Conservation (phyloP, 2,113 vertebrate species). For the Octodon degus region DNA sequence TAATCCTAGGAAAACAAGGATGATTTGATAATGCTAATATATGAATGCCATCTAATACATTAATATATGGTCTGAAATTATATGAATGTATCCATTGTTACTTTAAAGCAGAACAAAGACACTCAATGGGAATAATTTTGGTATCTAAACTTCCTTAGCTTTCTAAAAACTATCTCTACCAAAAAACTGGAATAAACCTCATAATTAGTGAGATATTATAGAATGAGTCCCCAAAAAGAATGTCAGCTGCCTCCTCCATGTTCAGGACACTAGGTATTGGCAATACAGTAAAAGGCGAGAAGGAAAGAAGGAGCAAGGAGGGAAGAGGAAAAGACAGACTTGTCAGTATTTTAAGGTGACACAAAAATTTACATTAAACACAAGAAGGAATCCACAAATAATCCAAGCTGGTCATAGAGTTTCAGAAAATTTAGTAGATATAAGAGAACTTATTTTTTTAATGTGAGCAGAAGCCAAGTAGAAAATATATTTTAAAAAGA, state of each 20-base stretch:
- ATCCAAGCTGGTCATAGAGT: neutral
- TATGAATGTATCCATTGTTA: neutral
- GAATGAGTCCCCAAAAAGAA: neutral
- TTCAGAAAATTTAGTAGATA: neutral
- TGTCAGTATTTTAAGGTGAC: conserved; percentile 3
- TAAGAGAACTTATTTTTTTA: neutral
- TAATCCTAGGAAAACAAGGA: neutral
- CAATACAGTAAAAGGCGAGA: neutral
- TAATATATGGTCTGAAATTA: neutral
- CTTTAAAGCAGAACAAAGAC: neutral
- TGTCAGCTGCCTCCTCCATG: neutral
- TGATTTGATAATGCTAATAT: neutral
- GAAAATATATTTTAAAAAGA: neutral
- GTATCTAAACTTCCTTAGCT: neutral
- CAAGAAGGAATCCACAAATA: neutral
- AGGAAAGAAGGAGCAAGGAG: neutral
- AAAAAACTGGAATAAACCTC: neutral
- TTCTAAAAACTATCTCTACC: neutral
- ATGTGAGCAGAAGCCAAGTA: neutral
- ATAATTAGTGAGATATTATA: neutral
- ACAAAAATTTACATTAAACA: neutral
- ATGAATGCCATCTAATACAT: neutral
- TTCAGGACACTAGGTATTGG: neutral
- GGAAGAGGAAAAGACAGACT: neutral
- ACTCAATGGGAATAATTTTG: neutral